Conservation (phyloP, 2,113 vertebrate species). For the Atlantisia rogersi region DNA sequence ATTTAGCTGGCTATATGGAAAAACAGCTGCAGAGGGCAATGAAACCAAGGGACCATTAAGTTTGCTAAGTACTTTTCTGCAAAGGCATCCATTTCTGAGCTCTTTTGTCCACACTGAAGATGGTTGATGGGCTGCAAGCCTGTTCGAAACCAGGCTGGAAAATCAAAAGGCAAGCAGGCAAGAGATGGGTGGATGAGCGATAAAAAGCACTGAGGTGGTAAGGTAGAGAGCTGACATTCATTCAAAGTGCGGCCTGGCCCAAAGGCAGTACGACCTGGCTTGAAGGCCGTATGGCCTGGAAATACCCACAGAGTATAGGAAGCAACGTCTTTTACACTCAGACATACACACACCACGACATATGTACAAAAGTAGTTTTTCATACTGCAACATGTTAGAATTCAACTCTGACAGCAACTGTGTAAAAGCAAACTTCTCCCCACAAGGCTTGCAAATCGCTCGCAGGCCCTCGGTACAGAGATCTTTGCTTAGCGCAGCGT, state of each 20-base stretch:
- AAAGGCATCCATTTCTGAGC: neutral
- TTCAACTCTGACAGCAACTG: neutral
- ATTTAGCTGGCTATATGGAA: neutral
- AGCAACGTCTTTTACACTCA: neutral
- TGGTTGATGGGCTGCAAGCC: neutral
- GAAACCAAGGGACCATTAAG: neutral
- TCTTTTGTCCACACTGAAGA: neutral
- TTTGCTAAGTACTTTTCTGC: neutral
- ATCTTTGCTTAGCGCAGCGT: conserved; percentile 20
- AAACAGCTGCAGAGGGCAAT: neutral
- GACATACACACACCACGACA: rapidly evolving
- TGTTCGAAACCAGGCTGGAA: neutral
- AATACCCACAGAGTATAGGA: neutral
- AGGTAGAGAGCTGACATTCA: neutral
- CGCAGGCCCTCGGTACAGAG: conserved; percentile 34
- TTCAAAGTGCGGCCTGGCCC: neutral
- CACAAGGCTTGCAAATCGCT: conserved; percentile 19
- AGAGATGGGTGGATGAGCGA: neutral
- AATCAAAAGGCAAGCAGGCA: neutral
- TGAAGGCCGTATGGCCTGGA: neutral
- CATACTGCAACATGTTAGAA: neutral
- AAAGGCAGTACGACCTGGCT: neutral
- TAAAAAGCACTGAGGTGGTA: neutral
- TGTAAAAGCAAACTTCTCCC: neutral
- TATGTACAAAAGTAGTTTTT: neutral